Evolutionary conservation across 2,113 vertebrate species (phyloP).

Genomic region (Arothron firmamentum): DNA sequence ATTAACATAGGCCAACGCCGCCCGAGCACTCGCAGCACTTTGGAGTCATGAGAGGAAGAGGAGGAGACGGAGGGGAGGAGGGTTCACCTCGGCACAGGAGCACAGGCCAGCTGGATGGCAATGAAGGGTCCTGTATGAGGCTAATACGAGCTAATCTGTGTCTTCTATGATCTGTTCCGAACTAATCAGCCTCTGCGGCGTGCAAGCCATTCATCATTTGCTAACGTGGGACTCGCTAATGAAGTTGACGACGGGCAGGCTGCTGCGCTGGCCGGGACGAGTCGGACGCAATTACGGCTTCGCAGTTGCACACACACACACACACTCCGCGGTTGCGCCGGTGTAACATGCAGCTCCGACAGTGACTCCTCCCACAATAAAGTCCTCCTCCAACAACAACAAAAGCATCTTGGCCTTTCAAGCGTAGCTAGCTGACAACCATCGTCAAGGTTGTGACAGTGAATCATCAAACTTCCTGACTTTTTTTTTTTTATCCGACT

Average conservation of each 20-base stretch:
- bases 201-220: constrained; percentile 51
- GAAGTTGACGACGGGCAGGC: constrained; percentile 42
- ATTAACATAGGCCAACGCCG: constrained; percentile 56
- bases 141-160: constrained; percentile 62
- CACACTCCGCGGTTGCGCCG: background rate
- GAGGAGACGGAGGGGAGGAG: background rate
- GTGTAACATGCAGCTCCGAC: too few species aligned
- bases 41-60: constrained; percentile 15
- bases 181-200: constrained; percentile 49
- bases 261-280: constrained; percentile 16
- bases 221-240: constrained; percentile 58
- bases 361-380: too few species aligned
- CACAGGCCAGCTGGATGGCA: constrained; percentile 50
- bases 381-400: too few species aligned
- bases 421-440: too few species aligned
- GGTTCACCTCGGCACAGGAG: constrained; percentile 24
- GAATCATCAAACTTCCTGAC: too few species aligned
- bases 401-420: too few species aligned
- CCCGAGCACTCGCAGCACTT: constrained; percentile 49
- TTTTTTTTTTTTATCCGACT: too few species aligned
- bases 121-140: constrained; percentile 45
- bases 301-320: background rate
- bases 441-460: too few species aligned
- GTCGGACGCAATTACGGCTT: constrained; percentile 33
- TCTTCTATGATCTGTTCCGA: constrained; percentile 59